Conservation (phyloP, 2,888 invertebrate species). For the Philonicus albiceps region DNA sequence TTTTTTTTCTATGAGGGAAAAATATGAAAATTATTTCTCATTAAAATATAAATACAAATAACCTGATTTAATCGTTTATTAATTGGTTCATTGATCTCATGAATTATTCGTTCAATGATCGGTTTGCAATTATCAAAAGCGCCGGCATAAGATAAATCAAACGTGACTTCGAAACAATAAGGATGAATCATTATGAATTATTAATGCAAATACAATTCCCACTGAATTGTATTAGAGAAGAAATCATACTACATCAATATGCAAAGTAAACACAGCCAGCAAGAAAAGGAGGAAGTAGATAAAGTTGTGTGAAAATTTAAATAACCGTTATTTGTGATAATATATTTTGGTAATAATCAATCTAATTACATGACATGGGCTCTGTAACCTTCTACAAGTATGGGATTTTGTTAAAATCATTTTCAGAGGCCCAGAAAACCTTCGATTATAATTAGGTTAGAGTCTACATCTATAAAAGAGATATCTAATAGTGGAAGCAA, state of each 20-base stretch:
- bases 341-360: constrained; percentile 10
- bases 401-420: neutral
- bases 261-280: neutral
- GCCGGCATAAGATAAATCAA: neutral
- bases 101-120: neutral
- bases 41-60: neutral
- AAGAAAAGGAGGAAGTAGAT: neutral
- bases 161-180: neutral
- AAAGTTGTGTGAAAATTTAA: neutral
- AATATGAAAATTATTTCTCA: neutral
- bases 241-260: neutral
- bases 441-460: neutral
- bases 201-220: neutral
- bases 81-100: neutral
- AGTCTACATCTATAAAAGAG: neutral
- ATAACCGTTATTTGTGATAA: neutral
- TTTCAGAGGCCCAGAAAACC: neutral
- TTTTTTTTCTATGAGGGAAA: neutral
- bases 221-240: neutral
- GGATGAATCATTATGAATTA: neutral
- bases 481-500: neutral
- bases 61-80: neutral
- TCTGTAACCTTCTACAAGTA: neutral
- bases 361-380: neutral
- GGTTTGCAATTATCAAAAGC: neutral